Percentiles rank a stretch among this genome's conserved stretches.
Conservation (phyloP, 1,140 invertebrate genomes). For the Lordiphosa stackelbergi region DNA sequence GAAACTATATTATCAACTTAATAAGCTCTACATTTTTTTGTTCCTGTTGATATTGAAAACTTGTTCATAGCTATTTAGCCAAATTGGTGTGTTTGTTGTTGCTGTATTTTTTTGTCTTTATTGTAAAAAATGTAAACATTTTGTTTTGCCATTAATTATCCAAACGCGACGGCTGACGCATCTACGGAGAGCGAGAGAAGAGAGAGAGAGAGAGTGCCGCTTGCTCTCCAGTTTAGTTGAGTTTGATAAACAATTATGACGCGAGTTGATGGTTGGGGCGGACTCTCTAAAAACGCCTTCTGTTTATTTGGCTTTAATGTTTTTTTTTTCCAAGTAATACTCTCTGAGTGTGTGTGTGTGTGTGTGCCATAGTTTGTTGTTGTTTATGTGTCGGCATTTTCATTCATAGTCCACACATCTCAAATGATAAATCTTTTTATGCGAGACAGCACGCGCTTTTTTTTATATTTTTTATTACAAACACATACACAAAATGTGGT, state of each 20-base stretch:
- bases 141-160: slow-evolving; percentile 40
- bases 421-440: slow-evolving; percentile 55
- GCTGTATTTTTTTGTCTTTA: slow-evolving; percentile 9
- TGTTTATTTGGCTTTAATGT: slow-evolving; percentile 52
- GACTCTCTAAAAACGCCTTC: slow-evolving; percentile 52
- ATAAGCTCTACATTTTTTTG: too few relatives aligned
- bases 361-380: slow-evolving; percentile 27
- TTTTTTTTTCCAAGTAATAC: slow-evolving; percentile 28
- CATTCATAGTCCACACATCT: slow-evolving; percentile 57
- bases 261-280: slow-evolving; percentile 7
- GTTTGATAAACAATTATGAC: slow-evolving; percentile 52
- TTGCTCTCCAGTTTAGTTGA: slow-evolving; percentile 27
- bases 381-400: slow-evolving; percentile 53
- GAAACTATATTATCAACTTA: too few relatives aligned
- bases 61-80: not conserved
- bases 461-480: slow-evolving; percentile 16
- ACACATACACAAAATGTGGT: slow-evolving; percentile 12
- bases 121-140: slow-evolving; percentile 37
- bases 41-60: not conserved
- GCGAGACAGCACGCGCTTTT: slow-evolving; percentile 46
- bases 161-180: slow-evolving; percentile 33
- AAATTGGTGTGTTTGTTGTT: not conserved
- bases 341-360: slow-evolving; percentile 12
- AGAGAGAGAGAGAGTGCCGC: not conserved
- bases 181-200: slow-evolving; percentile 14